phyloP scores from a whole-genome alignment of 30 jellyfish, hydroid and myxozoan species.

The Cassiopea xamachana region DNA sequence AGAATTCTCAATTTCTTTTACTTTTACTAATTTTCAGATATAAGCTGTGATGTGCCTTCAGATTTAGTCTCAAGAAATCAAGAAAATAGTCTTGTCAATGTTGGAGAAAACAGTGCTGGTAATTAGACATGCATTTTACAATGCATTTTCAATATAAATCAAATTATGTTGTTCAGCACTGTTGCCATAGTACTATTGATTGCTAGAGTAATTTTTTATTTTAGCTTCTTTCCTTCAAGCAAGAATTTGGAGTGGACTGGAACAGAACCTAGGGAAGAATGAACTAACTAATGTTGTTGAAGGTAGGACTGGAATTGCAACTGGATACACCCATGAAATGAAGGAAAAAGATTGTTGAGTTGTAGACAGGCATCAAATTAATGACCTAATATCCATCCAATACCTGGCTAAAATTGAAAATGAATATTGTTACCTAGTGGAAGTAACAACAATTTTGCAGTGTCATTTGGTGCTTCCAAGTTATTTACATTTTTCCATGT shows the following conservation, averaged over 20 bases:
- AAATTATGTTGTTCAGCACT: not conserved
- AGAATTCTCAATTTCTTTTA: too few species aligned
- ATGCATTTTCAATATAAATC: not conserved
- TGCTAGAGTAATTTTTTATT: not conserved
- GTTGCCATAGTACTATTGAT: not conserved
- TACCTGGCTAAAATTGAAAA: too few species aligned
- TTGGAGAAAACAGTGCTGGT: slow-evolving; percentile 79
- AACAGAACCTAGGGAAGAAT: slow-evolving; percentile 66
- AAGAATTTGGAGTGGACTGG: slow-evolving; percentile 95
- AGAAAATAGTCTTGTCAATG: slow-evolving; percentile 44
- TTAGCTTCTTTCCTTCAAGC: slow-evolving; percentile 69
- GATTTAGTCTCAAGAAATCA: slow-evolving; percentile 32
- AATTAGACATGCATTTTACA: not conserved
- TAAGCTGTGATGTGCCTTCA: not conserved
- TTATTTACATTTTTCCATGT: too few species aligned
- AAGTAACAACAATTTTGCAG: too few species aligned
- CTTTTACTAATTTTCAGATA: not conserved
- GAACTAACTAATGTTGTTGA: slow-evolving; percentile 81
- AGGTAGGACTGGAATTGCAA: slow-evolving; percentile 97
- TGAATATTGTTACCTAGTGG: too few species aligned
- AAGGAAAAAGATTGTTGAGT: not conserved
- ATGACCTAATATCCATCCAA: too few species aligned
- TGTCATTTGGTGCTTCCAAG: too few species aligned
- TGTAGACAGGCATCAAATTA: too few species aligned
- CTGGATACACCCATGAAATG: slow-evolving; percentile 83